Evolutionary conservation across 2,888 invertebrate genomes (phyloP).

Genomic region (Lycophotia porphyrea): DNA sequence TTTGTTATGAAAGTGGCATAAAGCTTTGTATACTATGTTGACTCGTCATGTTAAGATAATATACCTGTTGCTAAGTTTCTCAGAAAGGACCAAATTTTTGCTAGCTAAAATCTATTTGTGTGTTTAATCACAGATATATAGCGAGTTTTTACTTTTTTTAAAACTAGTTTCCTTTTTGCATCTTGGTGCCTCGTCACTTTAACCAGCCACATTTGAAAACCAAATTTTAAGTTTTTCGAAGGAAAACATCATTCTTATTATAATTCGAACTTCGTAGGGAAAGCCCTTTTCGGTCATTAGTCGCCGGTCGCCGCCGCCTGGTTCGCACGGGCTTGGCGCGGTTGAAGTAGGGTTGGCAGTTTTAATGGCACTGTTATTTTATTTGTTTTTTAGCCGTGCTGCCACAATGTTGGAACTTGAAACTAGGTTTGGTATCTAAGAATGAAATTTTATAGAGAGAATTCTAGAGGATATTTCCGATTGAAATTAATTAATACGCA

Average conservation of each 20-base stretch:
- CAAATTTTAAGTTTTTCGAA: conserved; percentile 63
- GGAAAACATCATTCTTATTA: conserved; percentile 65
- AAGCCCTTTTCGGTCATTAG: conserved; percentile 71
- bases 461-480: neutral
- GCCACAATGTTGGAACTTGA: conserved; percentile 3
- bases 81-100: neutral
- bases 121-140: neutral
- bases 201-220: conserved; percentile 48
- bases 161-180: neutral
- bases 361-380: conserved; percentile 25
- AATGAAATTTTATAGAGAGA: neutral
- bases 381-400: conserved; percentile 15
- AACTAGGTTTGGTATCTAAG: neutral
- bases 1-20: neutral
- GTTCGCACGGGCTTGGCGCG: conserved; percentile 52
- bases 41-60: neutral
- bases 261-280: conserved; percentile 70
- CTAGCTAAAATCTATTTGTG: neutral
- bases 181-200: conserved; percentile 2
- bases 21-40: neutral
- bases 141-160: neutral
- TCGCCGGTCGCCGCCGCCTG: conserved; percentile 61
- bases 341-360: conserved; percentile 56
- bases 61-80: neutral
- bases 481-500: neutral